Evolutionary conservation across 2,797 vertebrate genomes (phyloP).

Genomic region (Hypotaenidia philippensis): DNA sequence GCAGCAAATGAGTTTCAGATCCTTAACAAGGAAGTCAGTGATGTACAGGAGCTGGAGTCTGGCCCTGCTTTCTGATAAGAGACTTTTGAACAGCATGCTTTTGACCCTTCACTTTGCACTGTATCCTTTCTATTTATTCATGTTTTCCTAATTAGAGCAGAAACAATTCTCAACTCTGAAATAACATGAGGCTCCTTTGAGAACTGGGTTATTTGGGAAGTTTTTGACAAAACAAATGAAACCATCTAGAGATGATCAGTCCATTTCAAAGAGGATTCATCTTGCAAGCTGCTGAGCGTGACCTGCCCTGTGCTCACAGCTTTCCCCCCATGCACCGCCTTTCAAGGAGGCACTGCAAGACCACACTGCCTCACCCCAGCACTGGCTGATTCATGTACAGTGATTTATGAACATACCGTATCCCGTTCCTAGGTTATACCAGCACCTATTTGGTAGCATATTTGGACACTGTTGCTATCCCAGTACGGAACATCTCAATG

Average conservation of each 20-base stretch:
- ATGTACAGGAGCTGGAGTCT: background rate
- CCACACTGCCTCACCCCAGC: background rate
- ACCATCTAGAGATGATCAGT: background rate
- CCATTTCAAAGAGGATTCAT: background rate
- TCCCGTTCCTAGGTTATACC: background rate
- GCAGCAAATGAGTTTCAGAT: background rate
- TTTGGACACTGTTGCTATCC: background rate
- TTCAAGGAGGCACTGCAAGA: background rate
- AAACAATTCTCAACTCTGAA: background rate
- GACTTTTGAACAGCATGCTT: background rate
- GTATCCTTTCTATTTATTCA: background rate
- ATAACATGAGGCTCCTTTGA: background rate
- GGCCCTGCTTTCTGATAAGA: background rate
- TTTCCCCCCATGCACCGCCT: fast-evolving
- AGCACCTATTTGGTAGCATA: background rate
- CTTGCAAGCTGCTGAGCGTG: background rate
- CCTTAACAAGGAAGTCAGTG: background rate
- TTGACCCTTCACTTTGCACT: background rate
- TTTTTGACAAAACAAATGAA: background rate
- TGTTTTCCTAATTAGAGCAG: conserved; percentile 8
- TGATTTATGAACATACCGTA: background rate
- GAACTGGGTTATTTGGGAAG: background rate
- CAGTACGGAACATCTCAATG: background rate
- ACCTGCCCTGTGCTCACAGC: background rate
- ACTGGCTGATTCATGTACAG: background rate